Evolutionary conservation across 2,888 invertebrate species (phyloP), one percentile per base, ranked within the genome.

Genomic region (Drosophila aldrichi): DNA sequence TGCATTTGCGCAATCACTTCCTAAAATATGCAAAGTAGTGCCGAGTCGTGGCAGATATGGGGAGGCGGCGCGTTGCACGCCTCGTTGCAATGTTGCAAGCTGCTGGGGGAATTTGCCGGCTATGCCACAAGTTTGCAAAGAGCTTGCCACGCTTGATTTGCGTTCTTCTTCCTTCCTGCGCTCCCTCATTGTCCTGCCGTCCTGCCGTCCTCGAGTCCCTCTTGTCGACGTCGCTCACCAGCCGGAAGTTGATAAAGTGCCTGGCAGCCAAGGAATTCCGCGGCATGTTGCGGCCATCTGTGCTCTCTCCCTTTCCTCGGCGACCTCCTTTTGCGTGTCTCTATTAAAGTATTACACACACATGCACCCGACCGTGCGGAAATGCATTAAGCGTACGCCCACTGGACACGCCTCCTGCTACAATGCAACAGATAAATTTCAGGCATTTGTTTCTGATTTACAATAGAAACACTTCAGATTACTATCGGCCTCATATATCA

Each of bases 181-280:
- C 25, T 7, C 25, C 25, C 25, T 6, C 64, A 32, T 52, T 38
- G 57, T 34, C 46, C 41, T 34, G 7, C 40, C 29, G 44, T 34
- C 46, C 41, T 34, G 7, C 40, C 20, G 44, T 25, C 41, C 34
- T 32, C 1, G 18, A 3, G 49, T 49, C 32, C 18, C 10, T 32
- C 40, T 3, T 56, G 64, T 63, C 64, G 59, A 55, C 77, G 66
- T 73, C 74, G 79, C 86, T 80, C 80, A 77, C 78, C 74, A 59
- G 86, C 87, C 88, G 86, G 86, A 86, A 87, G 86, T 86, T 86
- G 86, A 86, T 86, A 87, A 89, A 86, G 86, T 86, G 85, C 88
- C 66, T 79, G 86, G 67, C 80, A 74, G 76, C 70, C 72, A 69
- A 74, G 86, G 81, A 88, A 88, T 85, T 88, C 83, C 84, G 84